Evolutionary conservation across 92 coral and sea anemone species (phyloP), one percentile per base, ranked within the genome.

Genomic region (Siderastrea siderea): DNA sequence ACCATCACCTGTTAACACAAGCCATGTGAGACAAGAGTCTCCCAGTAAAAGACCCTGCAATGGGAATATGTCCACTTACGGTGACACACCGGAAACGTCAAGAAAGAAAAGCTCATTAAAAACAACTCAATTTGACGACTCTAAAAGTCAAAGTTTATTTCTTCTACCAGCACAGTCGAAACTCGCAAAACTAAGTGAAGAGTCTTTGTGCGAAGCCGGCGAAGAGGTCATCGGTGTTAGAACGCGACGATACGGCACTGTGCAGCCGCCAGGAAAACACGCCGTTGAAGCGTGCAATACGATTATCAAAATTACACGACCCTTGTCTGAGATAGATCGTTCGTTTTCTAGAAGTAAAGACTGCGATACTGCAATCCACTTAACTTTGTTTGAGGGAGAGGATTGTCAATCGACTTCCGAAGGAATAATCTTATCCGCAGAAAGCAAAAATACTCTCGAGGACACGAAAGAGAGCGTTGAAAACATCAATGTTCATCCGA

Each of bases 141-240:
- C 48, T 14, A 7, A 14, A 11, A 70, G 15, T 7, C 7, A 19
- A 9, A 54, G 10, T 43, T 81, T 54, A 45, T 47, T 54, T 4
- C 55, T 11, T 60, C 7, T 53, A 17, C 75, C 67, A 7, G 53
- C 66, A 44, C 85, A 81, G 44, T 69, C 85, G 16, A 81, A 72
- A 57, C 85, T 81, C 15, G 49, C 76, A 26, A 81, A 81, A 47
- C 26, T 67, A 6, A 67, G 76, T 12, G 85, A 81, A 47, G 85
- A 81, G 76, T 68, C 85, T 3, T 13, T 68, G 14, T 14, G 15
- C 15, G 54, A 81, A 2, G 65, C 16, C 6, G 16, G 10, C 3
- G 67, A 81, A 81, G 75, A 68, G n/a, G 66, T 69, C 9, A 17
- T 55, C 66, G 54, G 45, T 66, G 19, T 46, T 19, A 81, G 9